Base-by-base conservation (phyloP, 1,140 invertebrate genomes). In the Papilio polyxenes region DNA sequence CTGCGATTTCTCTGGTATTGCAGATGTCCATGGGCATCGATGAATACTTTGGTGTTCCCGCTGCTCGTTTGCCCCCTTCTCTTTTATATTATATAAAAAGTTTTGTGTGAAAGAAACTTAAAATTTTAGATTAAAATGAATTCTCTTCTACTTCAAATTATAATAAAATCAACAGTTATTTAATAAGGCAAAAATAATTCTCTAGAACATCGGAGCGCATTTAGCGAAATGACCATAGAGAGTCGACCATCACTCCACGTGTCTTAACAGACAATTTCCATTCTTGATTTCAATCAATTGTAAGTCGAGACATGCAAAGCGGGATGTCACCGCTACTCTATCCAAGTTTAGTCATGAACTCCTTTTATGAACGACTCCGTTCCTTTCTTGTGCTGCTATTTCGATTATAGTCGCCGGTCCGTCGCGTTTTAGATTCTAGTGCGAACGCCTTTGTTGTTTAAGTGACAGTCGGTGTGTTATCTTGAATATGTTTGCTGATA, bases 241-340 rank as follows among this genome's bases (percentile, higher is more conserved):
- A 74, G 69, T 83, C 82, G 80, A 82, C 86, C 84, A 84, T 79
- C 82, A 80, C 72, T 81, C 82, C 82, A 82, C 80, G 44, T 81
- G 84, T 82, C 82, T 53, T 53, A 86, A 86, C 88, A 86, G 85
- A 89, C 87, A 86, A 90, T 90, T 89, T 89, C 85, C 83, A 65
- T 87, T 87, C 87, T 89, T 89, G 87, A 89, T 84, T 83, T 81
- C 76, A 49, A 82, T 69, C 85, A 87, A 87, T 88, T 88, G 88
- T 87, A 83, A 85, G 82, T 87, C 85, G 56, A 65, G 81, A 85
- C 85, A 91, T 90, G 89, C 89, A 90, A 91, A 91, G 83, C 82
- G 80, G 82, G 83, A 72, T 80, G 83, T 81, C 83, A 81, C 76
- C 62, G 62, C 74, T 69, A 78, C 53, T 75, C 62, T 40, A 77